A percentile compares a stretch with the other conserved stretches of the same genome.
phyloP scores from a whole-genome alignment of 2,113 vertebrate species.

The Hemiscyllium ocellatum region DNA sequence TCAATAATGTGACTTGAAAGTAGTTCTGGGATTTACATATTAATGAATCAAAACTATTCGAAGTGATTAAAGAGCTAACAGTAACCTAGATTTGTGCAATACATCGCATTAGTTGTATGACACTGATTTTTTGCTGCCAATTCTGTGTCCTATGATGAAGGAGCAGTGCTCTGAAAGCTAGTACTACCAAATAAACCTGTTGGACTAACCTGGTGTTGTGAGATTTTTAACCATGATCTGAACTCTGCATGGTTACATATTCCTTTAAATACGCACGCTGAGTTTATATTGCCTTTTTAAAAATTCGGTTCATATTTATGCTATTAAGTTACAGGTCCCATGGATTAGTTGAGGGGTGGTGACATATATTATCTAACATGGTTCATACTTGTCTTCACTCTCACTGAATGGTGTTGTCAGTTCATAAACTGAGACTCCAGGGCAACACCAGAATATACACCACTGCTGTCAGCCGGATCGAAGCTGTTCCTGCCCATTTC shows the following conservation, averaged over 20 bases:
- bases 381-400: neutral
- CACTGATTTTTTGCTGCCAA: no score
- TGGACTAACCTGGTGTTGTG: no score
- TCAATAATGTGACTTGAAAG: no score
- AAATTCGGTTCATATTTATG: neutral
- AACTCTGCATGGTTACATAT: neutral
- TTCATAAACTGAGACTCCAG: neutral
- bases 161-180: no score
- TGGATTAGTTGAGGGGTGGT: neutral
- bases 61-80: no score
- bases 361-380: neutral
- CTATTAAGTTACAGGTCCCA: neutral
- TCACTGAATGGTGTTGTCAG: neutral
- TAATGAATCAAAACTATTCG: no score
- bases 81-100: no score
- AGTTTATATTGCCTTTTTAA: neutral
- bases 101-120: no score
- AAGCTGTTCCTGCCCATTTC: neutral
- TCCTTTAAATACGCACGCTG: no score
- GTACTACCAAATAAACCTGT: no score
- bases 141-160: no score
- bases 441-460: neutral
- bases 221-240: neutral
- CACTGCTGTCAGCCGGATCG: neutral
- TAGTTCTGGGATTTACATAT: no score